A percentile compares a stretch with the other conserved stretches of the same genome.
phyloP scores from a whole-genome alignment of 2,113 vertebrate species.

The Rissa tridactyla region DNA sequence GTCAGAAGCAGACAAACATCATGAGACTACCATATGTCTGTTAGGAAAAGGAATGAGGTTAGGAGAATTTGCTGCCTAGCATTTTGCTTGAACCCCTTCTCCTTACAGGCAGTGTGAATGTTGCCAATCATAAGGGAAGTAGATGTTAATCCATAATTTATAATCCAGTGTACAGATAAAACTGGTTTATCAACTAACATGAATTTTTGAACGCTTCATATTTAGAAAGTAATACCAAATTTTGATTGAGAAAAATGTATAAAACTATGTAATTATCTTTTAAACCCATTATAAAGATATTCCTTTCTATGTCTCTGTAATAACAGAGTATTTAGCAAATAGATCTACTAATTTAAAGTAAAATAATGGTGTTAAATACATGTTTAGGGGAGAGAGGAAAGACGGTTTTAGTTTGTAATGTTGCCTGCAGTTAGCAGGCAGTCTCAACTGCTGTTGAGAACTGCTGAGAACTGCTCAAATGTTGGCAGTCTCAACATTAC shows the following conservation, averaged over 20 bases:
- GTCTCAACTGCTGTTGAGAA: too few species aligned
- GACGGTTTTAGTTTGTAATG: not conserved
- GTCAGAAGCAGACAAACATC: not conserved
- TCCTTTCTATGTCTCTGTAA: not conserved
- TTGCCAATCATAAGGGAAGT: not conserved
- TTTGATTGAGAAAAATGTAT: not conserved
- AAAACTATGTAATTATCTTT: not conserved
- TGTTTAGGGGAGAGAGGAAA: not conserved
- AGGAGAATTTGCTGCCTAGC: not conserved
- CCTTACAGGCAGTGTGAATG: not conserved
- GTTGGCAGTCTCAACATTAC: not conserved
- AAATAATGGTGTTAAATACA: not conserved
- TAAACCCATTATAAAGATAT: not conserved
- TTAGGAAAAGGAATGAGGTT: not conserved
- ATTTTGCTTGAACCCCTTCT: not conserved
- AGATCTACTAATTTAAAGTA: not conserved
- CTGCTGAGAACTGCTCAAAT: too few species aligned
- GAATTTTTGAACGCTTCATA: not conserved
- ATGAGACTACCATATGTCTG: not conserved
- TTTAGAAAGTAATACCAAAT: not conserved
- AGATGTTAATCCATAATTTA: not conserved
- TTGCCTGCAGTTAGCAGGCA: not conserved
- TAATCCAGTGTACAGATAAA: not conserved
- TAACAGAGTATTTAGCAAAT: not conserved
- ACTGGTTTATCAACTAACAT: not conserved